Base-by-base conservation (phyloP, 2,888 invertebrate species). In the Antheraea yamamai region DNA sequence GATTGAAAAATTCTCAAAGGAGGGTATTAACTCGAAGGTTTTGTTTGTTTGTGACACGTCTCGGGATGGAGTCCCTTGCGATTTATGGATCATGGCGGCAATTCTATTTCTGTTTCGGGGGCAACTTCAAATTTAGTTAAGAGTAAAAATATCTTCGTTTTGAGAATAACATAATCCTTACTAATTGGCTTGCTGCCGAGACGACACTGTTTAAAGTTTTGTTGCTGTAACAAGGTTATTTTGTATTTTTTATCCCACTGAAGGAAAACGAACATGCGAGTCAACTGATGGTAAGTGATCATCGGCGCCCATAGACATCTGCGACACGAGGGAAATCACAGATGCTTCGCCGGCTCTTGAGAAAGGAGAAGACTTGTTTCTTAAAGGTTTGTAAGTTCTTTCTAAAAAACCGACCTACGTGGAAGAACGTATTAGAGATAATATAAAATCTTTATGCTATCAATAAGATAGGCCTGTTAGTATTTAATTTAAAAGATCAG, bases 1-100 rank as follows among this genome's bases (percentile, higher is more conserved):
- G 91, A 93, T 92, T 93, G 93, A 92, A 93, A 93, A 93, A 93
- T 92, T 90, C 92, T 91, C 83, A 84, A 83, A 85, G 85, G 79
- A 82, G 82, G 87, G 88, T 90, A 89, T 90, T 91, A 88, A 80
- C 83, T 84, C 81, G 77, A 84, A 83, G 82, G 87, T 88, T 87
- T 87, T 85, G 84, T 79, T 77, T 75, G 70, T 26, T n/a, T 20
- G 79, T 83, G 88, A 85, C 87, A 80, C 81, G 84, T 89, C 87
- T 80, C 81, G 83, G 83, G 81, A 83, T 80, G 78, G 78, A 77
- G 78, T 79, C 79, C 82, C 79, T 80, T 77, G 78, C 75, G 75
- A 79, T 82, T 79, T 78, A 75, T 68, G 71, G 20, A 58, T 47
- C 8, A 74, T 35, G 70, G 35, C 35, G 74, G 71, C 18, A 71